Evolutionary conservation across 1,140 invertebrate species (phyloP), one percentile per base, ranked within the genome.

Genomic region (Tetramorium alpestre): DNA sequence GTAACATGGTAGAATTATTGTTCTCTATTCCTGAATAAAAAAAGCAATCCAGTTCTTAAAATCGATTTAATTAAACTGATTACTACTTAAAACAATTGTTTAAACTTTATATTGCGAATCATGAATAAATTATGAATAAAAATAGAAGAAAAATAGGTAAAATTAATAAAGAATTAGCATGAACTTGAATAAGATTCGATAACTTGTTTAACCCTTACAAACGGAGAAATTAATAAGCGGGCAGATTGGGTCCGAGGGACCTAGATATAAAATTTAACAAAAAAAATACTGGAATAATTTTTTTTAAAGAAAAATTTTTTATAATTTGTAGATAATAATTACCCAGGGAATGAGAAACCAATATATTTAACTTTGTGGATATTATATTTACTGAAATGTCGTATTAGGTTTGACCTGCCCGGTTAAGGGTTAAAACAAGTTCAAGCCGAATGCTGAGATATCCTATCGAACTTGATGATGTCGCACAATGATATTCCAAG

Each of bases 401-500:
- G 3, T 33, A 33, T 33, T 33, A 33, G 33, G 3, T 33, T 33
- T 3, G 33, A 33, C 33, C 33, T 33, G 3, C 3, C 33, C 33
- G 33, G 3, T 4, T 33, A 33, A 33, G 33, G 33, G 33, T 33
- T 33, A 65, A 64, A 77, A 11, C 5, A 3, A 80, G 0, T 47
- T 16, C 10, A 6, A 69, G 2, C 18, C 5, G 5, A 58, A 28
- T 13, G 18, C n/a, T 72, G 11, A 16, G 18, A 60, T 56, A 56
- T 75, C 7, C 18, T 33, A 80, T 80, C 47, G 3, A 81, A 81
- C 16, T 70, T 56, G 28, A 1, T 78, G 33, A 13, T 47, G 28
- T 80, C n/a, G 25, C 64, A 81, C 75, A 77, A 47, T 77, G 22
- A 22, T 64, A 70, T 70, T 56, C 47, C 28, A 70, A 16, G 6